phyloP scores from a whole-genome alignment of 2,797 vertebrate species.

The Gastrophryne carolinensis region DNA sequence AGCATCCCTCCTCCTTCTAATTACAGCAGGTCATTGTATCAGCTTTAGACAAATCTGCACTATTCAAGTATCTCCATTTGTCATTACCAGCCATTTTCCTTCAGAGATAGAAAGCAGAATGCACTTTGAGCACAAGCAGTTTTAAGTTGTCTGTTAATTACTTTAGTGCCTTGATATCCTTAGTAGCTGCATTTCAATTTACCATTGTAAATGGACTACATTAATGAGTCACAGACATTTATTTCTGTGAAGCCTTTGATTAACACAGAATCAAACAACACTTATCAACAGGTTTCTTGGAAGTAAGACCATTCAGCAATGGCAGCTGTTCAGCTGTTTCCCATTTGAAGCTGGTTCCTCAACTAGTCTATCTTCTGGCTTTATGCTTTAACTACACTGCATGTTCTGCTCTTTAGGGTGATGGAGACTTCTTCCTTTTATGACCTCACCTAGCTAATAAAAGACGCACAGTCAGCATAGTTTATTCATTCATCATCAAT shows the following conservation, averaged over 20 bases:
- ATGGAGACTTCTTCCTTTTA: conserved; percentile 32
- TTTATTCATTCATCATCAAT: conserved; percentile 25
- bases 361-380: conserved; percentile 32
- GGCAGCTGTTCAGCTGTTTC: neutral
- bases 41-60: conserved; percentile 20
- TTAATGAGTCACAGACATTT: conserved; percentile 65
- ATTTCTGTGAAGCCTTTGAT: conserved; percentile 63
- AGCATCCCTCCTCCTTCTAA: conserved; percentile 8
- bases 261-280: conserved; percentile 65
- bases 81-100: conserved; percentile 37
- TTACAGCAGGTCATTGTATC: conserved; percentile 32
- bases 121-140: neutral
- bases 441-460: conserved; percentile 42
- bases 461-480: conserved; percentile 29
- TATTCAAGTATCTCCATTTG: conserved; percentile 27
- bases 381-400: conserved; percentile 36
- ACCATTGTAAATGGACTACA: conserved; percentile 62
- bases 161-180: conserved; percentile 59
- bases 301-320: conserved; percentile 28
- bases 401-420: conserved; percentile 13
- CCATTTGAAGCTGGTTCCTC: neutral
- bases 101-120: conserved; percentile 42
- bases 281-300: conserved; percentile 56
- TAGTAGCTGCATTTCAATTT: conserved; percentile 56
- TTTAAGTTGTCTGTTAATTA: conserved; percentile 60